phyloP scores from a whole-genome alignment of 37 sponge, comb jelly and placozoan species.

The Axinella damicornis region DNA sequence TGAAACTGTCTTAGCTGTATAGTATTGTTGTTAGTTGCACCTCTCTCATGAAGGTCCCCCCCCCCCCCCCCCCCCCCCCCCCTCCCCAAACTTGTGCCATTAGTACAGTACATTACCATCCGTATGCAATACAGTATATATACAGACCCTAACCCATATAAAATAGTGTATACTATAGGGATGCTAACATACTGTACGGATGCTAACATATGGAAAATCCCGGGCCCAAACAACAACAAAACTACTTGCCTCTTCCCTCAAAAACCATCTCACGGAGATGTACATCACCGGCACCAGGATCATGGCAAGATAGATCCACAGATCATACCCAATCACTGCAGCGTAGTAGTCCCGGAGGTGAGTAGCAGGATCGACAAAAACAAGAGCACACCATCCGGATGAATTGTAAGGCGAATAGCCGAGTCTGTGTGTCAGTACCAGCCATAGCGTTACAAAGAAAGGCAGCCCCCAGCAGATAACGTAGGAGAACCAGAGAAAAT shows the following conservation, averaged over 20 bases:
- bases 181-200: too few species aligned
- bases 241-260: slow-evolving; percentile 13
- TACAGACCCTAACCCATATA: too few species aligned
- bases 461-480: slow-evolving; percentile 47
- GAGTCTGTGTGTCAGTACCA: slow-evolving; percentile 20
- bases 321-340: slow-evolving; percentile 51
- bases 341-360: not conserved
- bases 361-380: not conserved
- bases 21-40: too few species aligned
- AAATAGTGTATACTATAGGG: too few species aligned
- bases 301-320: slow-evolving; percentile 69
- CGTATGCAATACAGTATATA: too few species aligned
- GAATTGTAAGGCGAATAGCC: slow-evolving; percentile 74
- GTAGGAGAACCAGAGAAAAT: slow-evolving; percentile 27
- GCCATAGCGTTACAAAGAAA: slow-evolving; percentile 36
- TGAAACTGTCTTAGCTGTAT: too few species aligned
- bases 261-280: slow-evolving; percentile 20
- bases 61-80: too few species aligned
- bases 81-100: too few species aligned
- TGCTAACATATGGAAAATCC: too few species aligned
- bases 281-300: slow-evolving; percentile 58
- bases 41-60: too few species aligned
- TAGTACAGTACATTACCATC: too few species aligned
- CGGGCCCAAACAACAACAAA: too few species aligned
- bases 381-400: slow-evolving; percentile 70